These are phyloP conservation scores for Cettia cetti DNA, from an alignment of 2,113 vertebrate genomes.

Conservation along the genomic window DNA sequence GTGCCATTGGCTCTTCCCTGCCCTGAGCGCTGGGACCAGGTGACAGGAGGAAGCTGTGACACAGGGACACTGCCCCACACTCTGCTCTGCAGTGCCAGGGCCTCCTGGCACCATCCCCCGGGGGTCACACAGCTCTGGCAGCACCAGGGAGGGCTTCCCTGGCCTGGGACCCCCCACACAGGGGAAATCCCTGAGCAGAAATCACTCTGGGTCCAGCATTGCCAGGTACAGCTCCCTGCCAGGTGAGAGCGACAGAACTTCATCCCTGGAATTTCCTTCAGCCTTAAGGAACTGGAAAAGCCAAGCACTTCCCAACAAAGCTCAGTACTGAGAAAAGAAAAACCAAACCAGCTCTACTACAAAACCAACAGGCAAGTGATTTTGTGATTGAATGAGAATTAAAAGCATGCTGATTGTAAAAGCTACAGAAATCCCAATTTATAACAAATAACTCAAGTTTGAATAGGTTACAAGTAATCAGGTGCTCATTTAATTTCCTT, in stretches of 20 bases:
- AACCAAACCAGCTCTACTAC: neutral
- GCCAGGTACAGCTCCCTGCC: neutral
- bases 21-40: neutral
- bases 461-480: neutral
- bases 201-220: neutral
- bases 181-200: neutral
- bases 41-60: too few species aligned
- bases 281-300: neutral
- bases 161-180: too few species aligned
- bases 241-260: neutral
- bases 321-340: neutral
- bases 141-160: too few species aligned
- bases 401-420: neutral
- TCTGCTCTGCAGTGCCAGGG: accelerated
- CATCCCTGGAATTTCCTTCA: neutral
- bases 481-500: neutral
- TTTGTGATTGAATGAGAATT: neutral
- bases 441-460: neutral
- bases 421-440: neutral
- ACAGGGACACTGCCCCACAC: accelerated
- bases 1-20: neutral
- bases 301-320: neutral
- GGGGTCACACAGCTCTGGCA: neutral
- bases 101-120: accelerated
- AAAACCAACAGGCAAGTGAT: neutral